These are phyloP conservation scores for Bergia sp. DNA, from an alignment of 92 coral and sea anemone genomes.

Conservation along the genomic window DNA sequence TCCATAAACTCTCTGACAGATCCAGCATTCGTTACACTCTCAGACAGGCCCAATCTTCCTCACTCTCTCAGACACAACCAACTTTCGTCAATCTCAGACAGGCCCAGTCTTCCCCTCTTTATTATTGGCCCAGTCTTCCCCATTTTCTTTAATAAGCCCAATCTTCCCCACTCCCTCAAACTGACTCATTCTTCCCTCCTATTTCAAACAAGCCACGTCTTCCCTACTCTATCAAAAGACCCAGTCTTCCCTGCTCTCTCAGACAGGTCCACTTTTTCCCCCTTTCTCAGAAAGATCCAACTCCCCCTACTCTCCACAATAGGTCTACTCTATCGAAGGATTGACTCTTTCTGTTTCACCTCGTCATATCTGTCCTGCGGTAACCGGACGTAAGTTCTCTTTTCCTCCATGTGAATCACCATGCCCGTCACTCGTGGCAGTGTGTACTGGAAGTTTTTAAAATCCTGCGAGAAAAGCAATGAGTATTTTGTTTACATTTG, in stretches of 20 bases:
- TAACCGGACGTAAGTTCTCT: conserved; percentile 70
- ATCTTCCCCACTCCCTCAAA: background rate
- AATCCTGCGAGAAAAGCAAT: conserved; percentile 63
- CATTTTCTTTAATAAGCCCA: background rate
- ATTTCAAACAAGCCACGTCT: background rate
- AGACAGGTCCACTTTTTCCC: background rate
- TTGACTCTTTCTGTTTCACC: conserved; percentile 48
- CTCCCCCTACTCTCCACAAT: background rate
- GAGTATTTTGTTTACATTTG: background rate
- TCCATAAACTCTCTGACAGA: background rate
- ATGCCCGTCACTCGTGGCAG: conserved; percentile 91
- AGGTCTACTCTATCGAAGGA: background rate
- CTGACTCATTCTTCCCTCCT: background rate
- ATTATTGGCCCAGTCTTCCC: background rate
- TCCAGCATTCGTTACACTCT: background rate
- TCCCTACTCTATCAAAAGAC: background rate
- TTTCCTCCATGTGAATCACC: conserved; percentile 93
- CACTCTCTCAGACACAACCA: background rate
- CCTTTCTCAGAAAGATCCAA: background rate
- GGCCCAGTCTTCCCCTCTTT: background rate
- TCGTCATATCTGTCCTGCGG: conserved; percentile 98
- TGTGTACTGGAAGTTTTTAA: conserved; percentile 98
- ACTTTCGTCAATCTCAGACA: background rate
- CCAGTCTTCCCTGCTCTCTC: too few relatives aligned
- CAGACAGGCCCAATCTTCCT: background rate